Conservation (phyloP, 2,113 vertebrate genomes). For the Diadophis punctatus region DNA sequence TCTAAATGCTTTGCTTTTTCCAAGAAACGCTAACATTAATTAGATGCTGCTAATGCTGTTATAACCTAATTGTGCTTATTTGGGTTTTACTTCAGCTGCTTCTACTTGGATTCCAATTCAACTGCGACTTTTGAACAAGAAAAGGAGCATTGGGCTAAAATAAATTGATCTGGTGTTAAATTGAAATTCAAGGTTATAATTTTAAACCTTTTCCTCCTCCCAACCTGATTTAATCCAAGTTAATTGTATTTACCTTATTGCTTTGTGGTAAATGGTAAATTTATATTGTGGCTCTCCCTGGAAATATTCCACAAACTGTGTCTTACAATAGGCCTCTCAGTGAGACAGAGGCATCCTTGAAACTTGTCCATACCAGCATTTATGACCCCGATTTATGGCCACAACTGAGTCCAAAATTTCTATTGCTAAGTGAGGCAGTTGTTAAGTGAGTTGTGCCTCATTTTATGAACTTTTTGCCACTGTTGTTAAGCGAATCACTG, state of each 20-base stretch:
- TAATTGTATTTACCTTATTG: not conserved
- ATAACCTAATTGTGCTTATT: not conserved
- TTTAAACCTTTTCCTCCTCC: not conserved
- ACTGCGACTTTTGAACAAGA: not conserved
- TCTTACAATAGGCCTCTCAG: not conserved
- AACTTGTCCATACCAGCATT: not conserved
- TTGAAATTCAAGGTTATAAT: not conserved
- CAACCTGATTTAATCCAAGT: not conserved
- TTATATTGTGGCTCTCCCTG: not conserved
- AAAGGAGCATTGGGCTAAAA: not conserved
- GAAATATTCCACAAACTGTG: not conserved
- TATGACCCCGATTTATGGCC: not conserved
- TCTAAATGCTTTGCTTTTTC: not conserved
- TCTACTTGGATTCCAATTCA: not conserved
- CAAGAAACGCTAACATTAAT: not conserved
- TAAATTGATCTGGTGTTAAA: not conserved
- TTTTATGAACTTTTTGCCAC: not conserved
- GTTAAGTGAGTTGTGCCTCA: too few relatives aligned
- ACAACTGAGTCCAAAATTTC: too few relatives aligned
- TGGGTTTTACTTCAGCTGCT: not conserved
- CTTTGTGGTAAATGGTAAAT: not conserved
- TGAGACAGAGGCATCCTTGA: not conserved
- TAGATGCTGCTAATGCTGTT: not conserved
- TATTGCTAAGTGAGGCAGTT: too few relatives aligned
- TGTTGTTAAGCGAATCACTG: not conserved